A percentile compares a stretch with the other conserved stretches of the same genome.
phyloP scores from a whole-genome alignment of 2,888 invertebrate species.

The Pterostichus niger region DNA sequence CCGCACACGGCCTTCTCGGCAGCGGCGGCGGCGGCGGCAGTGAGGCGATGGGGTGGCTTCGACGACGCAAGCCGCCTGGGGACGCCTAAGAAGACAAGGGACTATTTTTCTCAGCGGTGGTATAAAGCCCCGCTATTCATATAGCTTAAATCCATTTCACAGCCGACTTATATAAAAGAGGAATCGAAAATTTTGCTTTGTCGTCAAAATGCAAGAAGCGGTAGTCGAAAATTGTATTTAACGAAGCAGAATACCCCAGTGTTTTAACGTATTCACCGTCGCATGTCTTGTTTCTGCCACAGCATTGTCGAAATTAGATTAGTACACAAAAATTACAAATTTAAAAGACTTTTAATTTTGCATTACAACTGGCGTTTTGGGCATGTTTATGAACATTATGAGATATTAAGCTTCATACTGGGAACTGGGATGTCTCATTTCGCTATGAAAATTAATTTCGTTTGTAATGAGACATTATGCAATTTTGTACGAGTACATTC shows the following conservation, averaged over 20 bases:
- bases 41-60: not conserved
- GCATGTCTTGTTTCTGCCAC: slow-evolving; percentile 43
- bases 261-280: slow-evolving; percentile 52
- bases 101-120: slow-evolving; percentile 55
- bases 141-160: slow-evolving; percentile 66
- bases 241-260: slow-evolving; percentile 42
- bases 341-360: slow-evolving; percentile 55
- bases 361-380: slow-evolving; percentile 42
- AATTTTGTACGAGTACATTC: slow-evolving; percentile 1
- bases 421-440: not conserved
- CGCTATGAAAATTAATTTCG: slow-evolving; percentile 38
- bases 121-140: slow-evolving; percentile 53
- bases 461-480: slow-evolving; percentile 32
- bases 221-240: slow-evolving; percentile 59
- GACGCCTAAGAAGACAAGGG: slow-evolving; percentile 38
- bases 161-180: slow-evolving; percentile 64
- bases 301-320: slow-evolving; percentile 41
- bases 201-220: slow-evolving; percentile 58
- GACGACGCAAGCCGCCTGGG: not conserved
- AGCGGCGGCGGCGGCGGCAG: not conserved
- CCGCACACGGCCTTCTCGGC: slow-evolving; percentile 33
- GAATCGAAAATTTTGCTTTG: slow-evolving; percentile 64
- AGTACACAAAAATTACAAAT: slow-evolving; percentile 55
- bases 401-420: slow-evolving; percentile 20
- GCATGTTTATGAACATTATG: slow-evolving; percentile 44